Evolutionary conservation across 2,113 vertebrate species (phyloP).

Genomic region (Theristicus caerulescens): DNA sequence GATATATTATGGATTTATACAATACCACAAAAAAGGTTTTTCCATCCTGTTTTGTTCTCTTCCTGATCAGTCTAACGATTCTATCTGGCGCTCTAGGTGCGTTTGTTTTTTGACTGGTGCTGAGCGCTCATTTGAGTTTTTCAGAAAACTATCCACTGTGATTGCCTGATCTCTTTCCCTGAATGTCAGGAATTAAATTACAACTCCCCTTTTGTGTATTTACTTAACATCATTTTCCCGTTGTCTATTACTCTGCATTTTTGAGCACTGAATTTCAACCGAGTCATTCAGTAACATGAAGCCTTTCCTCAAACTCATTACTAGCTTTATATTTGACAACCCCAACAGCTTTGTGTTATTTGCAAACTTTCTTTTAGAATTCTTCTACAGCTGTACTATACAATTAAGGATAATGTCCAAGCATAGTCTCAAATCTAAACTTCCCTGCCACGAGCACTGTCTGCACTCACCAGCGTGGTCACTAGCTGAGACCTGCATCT

Average conservation of each 20-base stretch:
- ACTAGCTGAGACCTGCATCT: neutral
- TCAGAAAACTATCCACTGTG: neutral
- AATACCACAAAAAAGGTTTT: neutral
- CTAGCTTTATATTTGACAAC: neutral
- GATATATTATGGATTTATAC: conserved; percentile 37
- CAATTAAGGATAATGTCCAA: neutral
- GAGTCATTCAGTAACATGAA: neutral
- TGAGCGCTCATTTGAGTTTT: neutral
- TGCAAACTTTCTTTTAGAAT: neutral
- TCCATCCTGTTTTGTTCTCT: neutral
- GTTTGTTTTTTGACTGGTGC: neutral
- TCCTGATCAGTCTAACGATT: neutral
- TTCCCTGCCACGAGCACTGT: neutral
- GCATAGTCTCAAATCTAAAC: neutral
- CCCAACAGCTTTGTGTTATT: neutral
- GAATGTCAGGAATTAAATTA: conserved; percentile 19
- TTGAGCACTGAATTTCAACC: neutral
- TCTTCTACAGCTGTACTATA: neutral
- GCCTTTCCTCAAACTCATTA: neutral
- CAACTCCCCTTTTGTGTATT: neutral
- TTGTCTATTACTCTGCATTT: neutral
- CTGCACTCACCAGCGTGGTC: neutral
- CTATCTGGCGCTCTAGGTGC: neutral
- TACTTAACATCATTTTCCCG: neutral
- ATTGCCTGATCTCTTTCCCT: neutral